These are phyloP conservation scores for Agrotis clavis DNA, from an alignment of 2,888 invertebrate species.

Conservation along the genomic window DNA sequence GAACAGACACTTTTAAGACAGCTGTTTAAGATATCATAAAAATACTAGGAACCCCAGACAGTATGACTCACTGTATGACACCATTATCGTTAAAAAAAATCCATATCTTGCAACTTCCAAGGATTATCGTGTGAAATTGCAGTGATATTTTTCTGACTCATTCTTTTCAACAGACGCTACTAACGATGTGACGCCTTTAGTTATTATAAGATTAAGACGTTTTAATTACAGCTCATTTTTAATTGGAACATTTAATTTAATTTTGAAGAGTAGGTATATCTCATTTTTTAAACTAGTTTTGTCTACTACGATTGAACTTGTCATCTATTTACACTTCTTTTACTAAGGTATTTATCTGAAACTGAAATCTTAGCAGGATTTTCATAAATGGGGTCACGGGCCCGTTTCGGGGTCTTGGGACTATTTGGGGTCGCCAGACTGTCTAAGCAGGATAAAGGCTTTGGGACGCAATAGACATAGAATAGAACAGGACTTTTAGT, in stretches of 20 bases:
- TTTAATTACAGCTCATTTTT: constrained; percentile 8
- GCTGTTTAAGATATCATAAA: constrained; percentile 41
- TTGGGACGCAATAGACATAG: no score
- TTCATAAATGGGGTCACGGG: no score
- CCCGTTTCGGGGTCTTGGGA: no score
- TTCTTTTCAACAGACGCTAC: neutral
- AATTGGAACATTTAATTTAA: neutral
- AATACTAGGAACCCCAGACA: constrained; percentile 47
- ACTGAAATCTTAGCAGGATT: neutral
- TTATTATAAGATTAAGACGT: constrained; percentile 16
- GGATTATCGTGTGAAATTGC: constrained; percentile 33
- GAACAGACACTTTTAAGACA: constrained; percentile 10
- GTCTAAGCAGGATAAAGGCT: no score
- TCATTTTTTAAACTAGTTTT: no score
- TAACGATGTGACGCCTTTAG: neutral
- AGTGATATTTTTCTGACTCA: constrained; percentile 50
- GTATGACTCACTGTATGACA: constrained; percentile 51
- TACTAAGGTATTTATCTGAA: neutral
- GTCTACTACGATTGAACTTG: neutral
- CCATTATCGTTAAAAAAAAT: constrained; percentile 21
- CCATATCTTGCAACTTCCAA: constrained; percentile 30
- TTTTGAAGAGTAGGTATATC: neutral
- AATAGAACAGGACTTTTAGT: no score
- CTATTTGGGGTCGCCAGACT: no score
- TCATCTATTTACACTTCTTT: neutral